phyloP scores from a whole-genome alignment of 2,797 vertebrate genomes.

The Labeo calbasu region DNA sequence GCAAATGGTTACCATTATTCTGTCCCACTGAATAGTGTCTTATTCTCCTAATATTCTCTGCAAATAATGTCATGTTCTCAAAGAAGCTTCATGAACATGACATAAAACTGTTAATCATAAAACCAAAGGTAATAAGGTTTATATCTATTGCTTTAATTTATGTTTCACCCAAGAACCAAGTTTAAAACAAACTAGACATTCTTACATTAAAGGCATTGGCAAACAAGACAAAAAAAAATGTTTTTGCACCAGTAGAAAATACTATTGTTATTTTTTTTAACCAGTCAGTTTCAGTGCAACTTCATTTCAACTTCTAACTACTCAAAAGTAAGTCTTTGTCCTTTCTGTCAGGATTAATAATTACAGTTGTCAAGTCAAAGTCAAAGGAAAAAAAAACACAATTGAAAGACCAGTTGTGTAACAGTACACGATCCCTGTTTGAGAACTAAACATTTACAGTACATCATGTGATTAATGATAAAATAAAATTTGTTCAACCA shows the following conservation, averaged over 20 bases:
- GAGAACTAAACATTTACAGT: conserved; percentile 5
- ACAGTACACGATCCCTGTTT: neutral
- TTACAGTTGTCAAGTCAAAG: neutral
- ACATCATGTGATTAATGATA: neutral
- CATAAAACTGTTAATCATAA: neutral
- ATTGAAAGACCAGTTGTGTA: neutral
- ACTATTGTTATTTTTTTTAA: neutral
- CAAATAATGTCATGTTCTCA: neutral
- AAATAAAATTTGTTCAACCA: neutral
- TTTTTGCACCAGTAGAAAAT: neutral
- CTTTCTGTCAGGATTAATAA: neutral
- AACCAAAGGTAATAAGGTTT: neutral
- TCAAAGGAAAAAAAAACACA: neutral
- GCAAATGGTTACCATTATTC: conserved; percentile 26
- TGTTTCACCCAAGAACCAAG: neutral
- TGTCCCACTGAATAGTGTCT: neutral
- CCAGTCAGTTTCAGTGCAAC: neutral
- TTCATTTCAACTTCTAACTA: neutral
- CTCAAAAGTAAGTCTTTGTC: neutral
- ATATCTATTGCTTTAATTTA: neutral
- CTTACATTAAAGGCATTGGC: neutral
- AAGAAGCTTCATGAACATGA: neutral
- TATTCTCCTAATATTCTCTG: neutral
- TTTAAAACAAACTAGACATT: neutral
- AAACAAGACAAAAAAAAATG: neutral